Base-by-base conservation (phyloP, 2,888 invertebrate species). In the Caenorhabditis uteleia region DNA sequence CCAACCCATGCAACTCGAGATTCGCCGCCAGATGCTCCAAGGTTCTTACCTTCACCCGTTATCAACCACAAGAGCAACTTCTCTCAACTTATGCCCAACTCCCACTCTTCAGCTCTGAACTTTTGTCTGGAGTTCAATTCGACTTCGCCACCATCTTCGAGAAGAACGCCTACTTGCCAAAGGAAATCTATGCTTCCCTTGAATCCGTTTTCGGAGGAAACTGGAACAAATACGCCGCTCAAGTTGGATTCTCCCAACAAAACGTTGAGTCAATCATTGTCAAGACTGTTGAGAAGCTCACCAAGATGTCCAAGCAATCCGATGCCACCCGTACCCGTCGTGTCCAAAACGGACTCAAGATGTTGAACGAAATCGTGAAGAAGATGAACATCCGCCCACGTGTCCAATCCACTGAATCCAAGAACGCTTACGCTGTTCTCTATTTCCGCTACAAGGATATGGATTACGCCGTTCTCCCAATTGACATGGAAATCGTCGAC, bases 401-500 rank as follows among this genome's bases (percentile, higher is more conserved):
- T 39, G 33, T 56, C 21, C 48, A 50, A 34, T 34, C 31, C 20
- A 25, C 60, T 38, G 34, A 48, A 18, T n/a, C 39, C 18, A 29
- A 58, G 44, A 20, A 64, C 20, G 61, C 64, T 20, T 65, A 66
- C 45, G 70, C 73, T 16, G 51, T 74, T 45, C 33, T 71, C 44
- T 70, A 69, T 57, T 44, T 77, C 42, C 65, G 77, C 54, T 64
- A 71, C 68, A 68, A 69, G 42, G 62, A 74, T 34, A 71, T 77
- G 71, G 75, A 77, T 59, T 68, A 47, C 59, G 64, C 64, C 34
- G 60, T 75, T 39, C 56, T 77, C 29, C 78, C 77, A 46, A 31
- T 77, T 36, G 61, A 65, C 26, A 59, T 59, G 45, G 46, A 75
- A 23, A 54, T 44, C 14, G 18, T 77, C 27, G 59, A 65, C 33